These are phyloP conservation scores for Baccha elongata DNA, from an alignment of 2,888 invertebrate species.

Conservation along the genomic window DNA sequence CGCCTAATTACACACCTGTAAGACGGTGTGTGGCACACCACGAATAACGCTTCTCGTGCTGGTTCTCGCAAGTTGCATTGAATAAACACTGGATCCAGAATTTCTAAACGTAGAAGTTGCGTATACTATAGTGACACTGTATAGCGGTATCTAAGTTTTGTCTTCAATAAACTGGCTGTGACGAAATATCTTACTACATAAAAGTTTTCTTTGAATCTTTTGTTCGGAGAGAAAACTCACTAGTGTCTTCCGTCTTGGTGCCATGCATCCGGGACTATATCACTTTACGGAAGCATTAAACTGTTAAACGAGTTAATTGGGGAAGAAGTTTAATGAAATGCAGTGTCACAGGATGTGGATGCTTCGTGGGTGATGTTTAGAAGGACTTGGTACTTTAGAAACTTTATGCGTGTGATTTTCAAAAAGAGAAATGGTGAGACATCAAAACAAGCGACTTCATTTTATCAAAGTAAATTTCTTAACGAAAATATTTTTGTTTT, in stretches of 20 bases:
- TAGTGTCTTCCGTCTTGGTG: conserved; percentile 37
- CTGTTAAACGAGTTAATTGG: conserved; percentile 73
- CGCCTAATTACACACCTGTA: conserved; percentile 73
- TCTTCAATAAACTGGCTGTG: background rate
- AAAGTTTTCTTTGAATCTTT: conserved; percentile 54
- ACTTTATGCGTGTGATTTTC: conserved; percentile 42
- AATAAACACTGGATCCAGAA: conserved; percentile 25
- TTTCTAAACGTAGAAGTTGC: conserved; percentile 51
- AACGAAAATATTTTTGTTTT: conserved; percentile 42
- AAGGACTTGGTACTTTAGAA: background rate
- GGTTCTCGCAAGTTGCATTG: conserved; percentile 1
- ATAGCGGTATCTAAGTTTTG: conserved; percentile 4
- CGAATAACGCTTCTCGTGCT: conserved; percentile 22
- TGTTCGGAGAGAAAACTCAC: conserved; percentile 43
- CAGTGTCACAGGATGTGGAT: conserved; percentile 66
- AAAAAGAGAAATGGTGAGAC: background rate
- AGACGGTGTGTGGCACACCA: conserved; percentile 50
- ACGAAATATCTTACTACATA: conserved; percentile 42
- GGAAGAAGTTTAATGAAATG: conserved; percentile 73
- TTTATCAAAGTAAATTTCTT: conserved; percentile 45
- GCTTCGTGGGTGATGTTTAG: background rate
- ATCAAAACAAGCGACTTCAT: conserved; percentile 12
- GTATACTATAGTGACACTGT: conserved; percentile 30
- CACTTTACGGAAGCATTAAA: conserved; percentile 73
- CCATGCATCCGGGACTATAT: conserved; percentile 65